These are phyloP conservation scores for human (Homo sapiens) DNA, from an alignment of 2,113 vertebrate species.

Conservation along the genomic window DNA sequence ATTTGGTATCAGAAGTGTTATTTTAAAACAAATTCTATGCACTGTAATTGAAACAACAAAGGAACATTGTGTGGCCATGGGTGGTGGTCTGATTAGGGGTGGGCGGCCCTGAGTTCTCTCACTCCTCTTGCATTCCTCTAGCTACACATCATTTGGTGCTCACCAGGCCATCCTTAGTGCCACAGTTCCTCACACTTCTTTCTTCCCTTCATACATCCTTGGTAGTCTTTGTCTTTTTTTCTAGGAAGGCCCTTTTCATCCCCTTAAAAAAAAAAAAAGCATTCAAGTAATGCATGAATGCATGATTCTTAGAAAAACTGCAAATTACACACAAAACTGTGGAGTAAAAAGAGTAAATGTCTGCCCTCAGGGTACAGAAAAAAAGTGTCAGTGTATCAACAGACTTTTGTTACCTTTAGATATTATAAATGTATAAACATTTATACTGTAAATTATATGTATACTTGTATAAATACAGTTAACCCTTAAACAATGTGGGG, in stretches of 20 bases:
- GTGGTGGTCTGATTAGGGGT: not conserved
- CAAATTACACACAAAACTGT: not conserved
- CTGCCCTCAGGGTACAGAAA: not conserved
- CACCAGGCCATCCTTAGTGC: not conserved
- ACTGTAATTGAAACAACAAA: not conserved
- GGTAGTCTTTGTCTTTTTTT: not conserved
- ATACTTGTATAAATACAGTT: not conserved
- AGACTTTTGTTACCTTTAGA: not conserved
- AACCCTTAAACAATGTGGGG: not conserved
- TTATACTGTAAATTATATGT: not conserved
- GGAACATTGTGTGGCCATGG: not conserved
- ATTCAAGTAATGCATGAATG: not conserved
- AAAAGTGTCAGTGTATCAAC: not conserved
- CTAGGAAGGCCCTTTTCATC: not conserved
- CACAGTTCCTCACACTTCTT: not conserved
- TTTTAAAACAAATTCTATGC: not conserved
- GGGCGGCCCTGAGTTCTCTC: not conserved
- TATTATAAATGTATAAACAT: not conserved
- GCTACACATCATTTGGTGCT: not conserved
- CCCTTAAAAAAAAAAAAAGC: not conserved
- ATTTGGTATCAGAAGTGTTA: not conserved
- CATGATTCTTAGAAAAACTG: conserved; percentile 19
- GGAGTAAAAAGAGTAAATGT: not conserved
- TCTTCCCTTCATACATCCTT: not conserved
- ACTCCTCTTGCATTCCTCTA: not conserved